Percentiles rank a stretch among this genome's conserved stretches.
These are phyloP conservation scores for Drosophila nannoptera DNA, from an alignment of 1,140 invertebrate species.

Conservation along the genomic window DNA sequence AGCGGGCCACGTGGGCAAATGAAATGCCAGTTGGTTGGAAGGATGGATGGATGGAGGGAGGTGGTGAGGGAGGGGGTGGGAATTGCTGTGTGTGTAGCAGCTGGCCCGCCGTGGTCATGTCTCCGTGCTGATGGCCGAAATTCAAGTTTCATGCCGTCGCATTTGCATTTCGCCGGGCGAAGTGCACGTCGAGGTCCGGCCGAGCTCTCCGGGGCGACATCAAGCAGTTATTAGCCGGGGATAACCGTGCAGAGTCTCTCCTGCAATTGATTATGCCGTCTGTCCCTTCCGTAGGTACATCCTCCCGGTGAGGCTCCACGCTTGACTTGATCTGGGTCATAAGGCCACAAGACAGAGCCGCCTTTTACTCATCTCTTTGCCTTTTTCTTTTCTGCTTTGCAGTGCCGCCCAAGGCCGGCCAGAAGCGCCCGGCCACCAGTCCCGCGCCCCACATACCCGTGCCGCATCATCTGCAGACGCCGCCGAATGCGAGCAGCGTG, in stretches of 20 bases:
- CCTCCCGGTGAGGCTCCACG: no score
- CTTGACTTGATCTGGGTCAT: no score
- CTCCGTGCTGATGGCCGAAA: slow-evolving; percentile 46
- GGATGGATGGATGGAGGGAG: slow-evolving; percentile 11
- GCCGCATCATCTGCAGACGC: slow-evolving; percentile 75
- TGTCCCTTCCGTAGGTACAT: no score
- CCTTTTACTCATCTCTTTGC: neutral
- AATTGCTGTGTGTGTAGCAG: neutral
- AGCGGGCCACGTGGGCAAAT: slow-evolving; percentile 21
- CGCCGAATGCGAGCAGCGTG: slow-evolving; percentile 50
- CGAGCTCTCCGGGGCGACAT: slow-evolving; percentile 37
- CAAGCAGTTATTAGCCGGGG: slow-evolving; percentile 75
- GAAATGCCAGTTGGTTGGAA: slow-evolving; percentile 13
- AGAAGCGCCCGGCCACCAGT: slow-evolving; percentile 77
- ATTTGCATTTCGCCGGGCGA: slow-evolving; percentile 55
- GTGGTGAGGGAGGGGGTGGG: neutral
- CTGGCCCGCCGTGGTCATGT: neutral
- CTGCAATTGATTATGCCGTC: no score
- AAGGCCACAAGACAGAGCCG: no score
- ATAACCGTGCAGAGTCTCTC: no score
- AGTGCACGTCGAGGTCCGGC: no score
- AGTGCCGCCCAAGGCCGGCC: slow-evolving; percentile 77
- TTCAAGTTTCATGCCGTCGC: slow-evolving; percentile 62
- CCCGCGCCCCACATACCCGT: slow-evolving; percentile 77
- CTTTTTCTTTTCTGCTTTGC: slow-evolving; percentile 29